These are phyloP conservation scores for Apocrypta bakeri DNA, from an alignment of 1,140 invertebrate species.

Conservation along the genomic window DNA sequence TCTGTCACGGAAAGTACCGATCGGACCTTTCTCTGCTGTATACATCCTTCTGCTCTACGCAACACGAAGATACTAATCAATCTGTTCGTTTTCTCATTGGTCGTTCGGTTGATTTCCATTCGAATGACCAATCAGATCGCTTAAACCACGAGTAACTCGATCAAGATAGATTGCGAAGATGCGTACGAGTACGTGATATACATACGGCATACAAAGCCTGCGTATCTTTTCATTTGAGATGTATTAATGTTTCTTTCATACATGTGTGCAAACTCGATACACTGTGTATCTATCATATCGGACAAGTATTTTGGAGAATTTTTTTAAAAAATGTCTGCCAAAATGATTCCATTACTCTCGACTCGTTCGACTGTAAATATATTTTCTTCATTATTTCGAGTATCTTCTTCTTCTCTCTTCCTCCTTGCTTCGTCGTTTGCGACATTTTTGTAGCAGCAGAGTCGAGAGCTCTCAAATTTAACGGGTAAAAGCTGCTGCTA, in stretches of 20 bases:
- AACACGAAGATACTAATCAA: no score
- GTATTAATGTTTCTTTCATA: no score
- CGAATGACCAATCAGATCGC: no score
- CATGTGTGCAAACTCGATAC: no score
- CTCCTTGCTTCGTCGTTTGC: background rate
- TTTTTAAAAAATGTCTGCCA: constrained; percentile 64
- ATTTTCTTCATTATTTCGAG: constrained; percentile 11
- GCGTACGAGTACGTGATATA: no score
- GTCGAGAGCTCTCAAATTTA: background rate
- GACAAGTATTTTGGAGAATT: no score
- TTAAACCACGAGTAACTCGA: no score
- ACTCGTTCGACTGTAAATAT: constrained; percentile 49
- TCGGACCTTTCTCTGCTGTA: background rate
- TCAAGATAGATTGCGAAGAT: no score
- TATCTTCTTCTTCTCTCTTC: background rate
- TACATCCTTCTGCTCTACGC: no score
- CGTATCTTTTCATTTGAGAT: no score
- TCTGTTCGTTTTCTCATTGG: constrained; percentile 49
- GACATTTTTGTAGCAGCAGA: background rate
- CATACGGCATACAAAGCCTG: no score
- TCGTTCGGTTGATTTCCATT: background rate
- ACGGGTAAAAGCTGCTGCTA: background rate
- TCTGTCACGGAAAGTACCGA: background rate
- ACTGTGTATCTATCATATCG: no score
- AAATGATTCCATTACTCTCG: constrained; percentile 59